phyloP scores from a whole-genome alignment of 2,888 invertebrate species.

The Sinopyrophorus schimmeli region DNA sequence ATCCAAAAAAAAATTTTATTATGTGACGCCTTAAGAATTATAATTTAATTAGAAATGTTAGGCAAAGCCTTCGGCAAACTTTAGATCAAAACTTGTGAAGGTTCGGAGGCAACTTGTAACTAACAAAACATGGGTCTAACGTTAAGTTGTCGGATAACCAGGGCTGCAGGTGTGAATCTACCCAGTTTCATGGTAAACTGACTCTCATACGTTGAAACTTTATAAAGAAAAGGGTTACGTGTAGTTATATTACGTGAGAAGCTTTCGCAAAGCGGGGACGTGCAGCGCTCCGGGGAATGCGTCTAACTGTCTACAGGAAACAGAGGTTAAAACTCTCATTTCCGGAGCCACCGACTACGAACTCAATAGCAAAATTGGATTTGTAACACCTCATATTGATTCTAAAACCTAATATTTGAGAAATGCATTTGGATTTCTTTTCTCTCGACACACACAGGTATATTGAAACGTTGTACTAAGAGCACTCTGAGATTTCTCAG shows the following conservation, averaged over 20 bases:
- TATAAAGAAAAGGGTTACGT: background rate
- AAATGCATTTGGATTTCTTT: too few species aligned
- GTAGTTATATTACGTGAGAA: slow-evolving; percentile 2
- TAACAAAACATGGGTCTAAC: slow-evolving; percentile 1
- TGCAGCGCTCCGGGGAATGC: slow-evolving; percentile 14
- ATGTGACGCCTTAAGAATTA: too few species aligned
- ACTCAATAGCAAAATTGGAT: slow-evolving; percentile 22
- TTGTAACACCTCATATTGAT: slow-evolving; percentile 20
- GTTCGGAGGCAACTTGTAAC: slow-evolving; percentile 5
- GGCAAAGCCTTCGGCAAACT: background rate
- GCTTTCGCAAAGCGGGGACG: slow-evolving; percentile 6
- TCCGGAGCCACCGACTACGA: slow-evolving; percentile 14
- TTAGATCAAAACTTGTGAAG: background rate
- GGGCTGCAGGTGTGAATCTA: slow-evolving; percentile 1
- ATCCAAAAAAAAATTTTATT: too few species aligned
- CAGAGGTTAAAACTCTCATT: slow-evolving; percentile 25
- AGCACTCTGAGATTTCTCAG: too few species aligned
- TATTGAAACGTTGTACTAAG: too few species aligned
- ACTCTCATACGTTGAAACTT: background rate
- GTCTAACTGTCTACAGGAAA: slow-evolving; percentile 17
- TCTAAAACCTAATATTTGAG: slow-evolving; percentile 17
- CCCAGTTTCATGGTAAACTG: slow-evolving; percentile 4
- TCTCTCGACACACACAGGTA: too few species aligned
- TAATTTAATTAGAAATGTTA: background rate
- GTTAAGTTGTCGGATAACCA: slow-evolving; percentile 2